These are phyloP conservation scores for Chrysolina haemoptera DNA, from an alignment of 2,888 invertebrate species.

Conservation along the genomic window DNA sequence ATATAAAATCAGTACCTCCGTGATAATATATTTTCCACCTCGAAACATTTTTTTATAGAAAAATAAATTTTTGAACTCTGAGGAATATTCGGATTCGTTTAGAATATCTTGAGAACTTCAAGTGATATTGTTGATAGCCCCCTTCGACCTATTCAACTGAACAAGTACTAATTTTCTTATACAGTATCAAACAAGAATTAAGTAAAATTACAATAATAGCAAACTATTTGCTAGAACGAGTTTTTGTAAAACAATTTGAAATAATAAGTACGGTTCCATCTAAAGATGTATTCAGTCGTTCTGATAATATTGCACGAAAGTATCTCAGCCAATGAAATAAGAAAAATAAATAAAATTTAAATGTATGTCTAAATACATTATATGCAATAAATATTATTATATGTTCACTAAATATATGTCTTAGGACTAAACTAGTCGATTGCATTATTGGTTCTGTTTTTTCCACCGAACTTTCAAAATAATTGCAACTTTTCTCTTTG, in stretches of 20 bases:
- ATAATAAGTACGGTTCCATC: conserved; percentile 56
- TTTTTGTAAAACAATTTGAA: conserved; percentile 51
- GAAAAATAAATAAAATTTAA: conserved; percentile 52
- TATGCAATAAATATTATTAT: conserved; percentile 69
- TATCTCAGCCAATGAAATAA: conserved; percentile 67
- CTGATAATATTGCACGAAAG: conserved; percentile 70
- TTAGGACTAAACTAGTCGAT: conserved; percentile 57
- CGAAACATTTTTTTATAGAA: not conserved
- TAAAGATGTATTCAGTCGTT: conserved; percentile 68
- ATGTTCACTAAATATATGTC: conserved; percentile 68
- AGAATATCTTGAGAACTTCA: not conserved
- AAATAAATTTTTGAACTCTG: not conserved
- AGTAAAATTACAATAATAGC: conserved; percentile 19
- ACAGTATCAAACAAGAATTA: conserved; percentile 32
- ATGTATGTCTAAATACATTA: conserved; percentile 66
- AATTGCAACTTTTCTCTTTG: no score
- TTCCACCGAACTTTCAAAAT: no score
- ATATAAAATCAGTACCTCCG: not conserved
- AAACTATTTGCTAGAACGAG: conserved; percentile 45
- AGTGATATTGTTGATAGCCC: not conserved
- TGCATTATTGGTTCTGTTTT: conserved; percentile 9
- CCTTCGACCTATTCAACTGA: conserved; percentile 4
- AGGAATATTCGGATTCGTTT: not conserved
- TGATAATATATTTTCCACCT: not conserved
- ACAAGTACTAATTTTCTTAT: conserved; percentile 27